Percentiles rank a stretch among this genome's conserved stretches.
These are phyloP conservation scores for Oenanthe melanoleuca DNA, from an alignment of 2,113 vertebrate species.

Conservation along the genomic window DNA sequence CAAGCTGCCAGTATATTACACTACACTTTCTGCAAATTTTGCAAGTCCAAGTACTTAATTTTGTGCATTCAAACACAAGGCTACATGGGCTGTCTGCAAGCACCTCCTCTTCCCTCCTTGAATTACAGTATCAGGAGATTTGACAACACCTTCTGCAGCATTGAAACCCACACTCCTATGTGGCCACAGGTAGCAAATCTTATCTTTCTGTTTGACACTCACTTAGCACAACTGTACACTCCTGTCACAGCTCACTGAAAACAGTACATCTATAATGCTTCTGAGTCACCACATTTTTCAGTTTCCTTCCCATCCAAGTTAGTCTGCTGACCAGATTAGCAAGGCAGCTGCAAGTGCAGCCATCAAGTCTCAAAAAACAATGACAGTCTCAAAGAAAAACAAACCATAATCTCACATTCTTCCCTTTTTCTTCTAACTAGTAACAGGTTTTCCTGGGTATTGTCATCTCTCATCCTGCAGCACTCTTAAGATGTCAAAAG, in stretches of 20 bases:
- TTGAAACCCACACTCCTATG: background rate
- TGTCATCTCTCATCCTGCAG: background rate
- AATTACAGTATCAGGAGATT: background rate
- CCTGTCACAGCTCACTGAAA: background rate
- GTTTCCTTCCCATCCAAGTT: background rate
- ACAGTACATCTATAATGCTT: background rate
- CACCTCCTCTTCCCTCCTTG: background rate
- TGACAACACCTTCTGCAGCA: background rate
- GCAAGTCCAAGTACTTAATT: background rate
- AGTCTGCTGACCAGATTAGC: background rate
- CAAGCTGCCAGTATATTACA: background rate
- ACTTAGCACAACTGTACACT: background rate
- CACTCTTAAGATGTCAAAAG: background rate
- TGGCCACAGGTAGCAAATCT: background rate
- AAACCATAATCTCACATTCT: background rate
- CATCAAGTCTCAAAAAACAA: background rate
- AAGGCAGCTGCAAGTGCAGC: background rate
- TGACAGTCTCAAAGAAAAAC: background rate
- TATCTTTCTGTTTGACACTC: background rate
- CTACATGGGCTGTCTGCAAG: background rate
- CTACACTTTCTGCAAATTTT: background rate
- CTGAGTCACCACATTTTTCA: background rate
- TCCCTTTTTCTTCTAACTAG: background rate
- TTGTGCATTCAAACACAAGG: background rate
- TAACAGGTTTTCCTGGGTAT: background rate